phyloP scores from a whole-genome alignment of 2,888 invertebrate species.

The Napeogenes inachia region DNA sequence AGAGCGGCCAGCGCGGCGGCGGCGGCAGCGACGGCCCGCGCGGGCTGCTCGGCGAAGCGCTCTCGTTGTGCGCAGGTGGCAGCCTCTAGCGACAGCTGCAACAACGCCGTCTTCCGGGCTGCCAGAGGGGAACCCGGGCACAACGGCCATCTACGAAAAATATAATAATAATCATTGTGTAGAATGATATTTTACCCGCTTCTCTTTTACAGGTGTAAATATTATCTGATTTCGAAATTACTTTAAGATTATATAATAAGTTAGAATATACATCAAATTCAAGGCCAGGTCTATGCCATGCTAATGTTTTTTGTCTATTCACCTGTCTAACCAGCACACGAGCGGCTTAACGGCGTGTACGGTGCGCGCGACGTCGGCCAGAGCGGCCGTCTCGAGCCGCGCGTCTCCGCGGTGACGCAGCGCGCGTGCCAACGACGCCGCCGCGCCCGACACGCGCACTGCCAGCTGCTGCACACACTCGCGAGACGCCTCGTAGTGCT shows the following conservation, averaged over 20 bases:
- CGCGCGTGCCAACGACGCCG: slow-evolving; percentile 81
- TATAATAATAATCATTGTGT: too few relatives aligned
- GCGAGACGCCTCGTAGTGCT: slow-evolving; percentile 94
- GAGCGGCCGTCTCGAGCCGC: slow-evolving; percentile 85
- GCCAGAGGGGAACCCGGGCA: slow-evolving; percentile 42
- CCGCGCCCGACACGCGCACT: slow-evolving; percentile 88
- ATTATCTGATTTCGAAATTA: too few relatives aligned
- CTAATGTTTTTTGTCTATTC: slow-evolving; percentile 25
- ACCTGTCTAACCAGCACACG: slow-evolving; percentile 94
- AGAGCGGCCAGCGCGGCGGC: slow-evolving; percentile 86
- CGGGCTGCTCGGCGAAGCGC: slow-evolving; percentile 91
- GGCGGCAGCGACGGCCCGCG: slow-evolving; percentile 83
- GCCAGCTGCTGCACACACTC: slow-evolving; percentile 95
- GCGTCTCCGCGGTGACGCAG: slow-evolving; percentile 84
- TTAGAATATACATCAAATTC: too few relatives aligned
- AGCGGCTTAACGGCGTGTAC: slow-evolving; percentile 91
- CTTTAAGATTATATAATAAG: not conserved
- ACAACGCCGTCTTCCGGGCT: slow-evolving; percentile 78
- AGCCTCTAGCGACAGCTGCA: slow-evolving; percentile 89
- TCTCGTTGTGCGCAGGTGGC: slow-evolving; percentile 94
- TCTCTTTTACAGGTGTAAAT: too few relatives aligned
- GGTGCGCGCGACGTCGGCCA: slow-evolving; percentile 91
- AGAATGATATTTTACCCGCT: too few relatives aligned
- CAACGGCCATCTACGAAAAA: slow-evolving; percentile 33
- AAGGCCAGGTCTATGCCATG: too few relatives aligned